Conservation (phyloP, 2,888 invertebrate species). For the Bimastos eiseni region DNA sequence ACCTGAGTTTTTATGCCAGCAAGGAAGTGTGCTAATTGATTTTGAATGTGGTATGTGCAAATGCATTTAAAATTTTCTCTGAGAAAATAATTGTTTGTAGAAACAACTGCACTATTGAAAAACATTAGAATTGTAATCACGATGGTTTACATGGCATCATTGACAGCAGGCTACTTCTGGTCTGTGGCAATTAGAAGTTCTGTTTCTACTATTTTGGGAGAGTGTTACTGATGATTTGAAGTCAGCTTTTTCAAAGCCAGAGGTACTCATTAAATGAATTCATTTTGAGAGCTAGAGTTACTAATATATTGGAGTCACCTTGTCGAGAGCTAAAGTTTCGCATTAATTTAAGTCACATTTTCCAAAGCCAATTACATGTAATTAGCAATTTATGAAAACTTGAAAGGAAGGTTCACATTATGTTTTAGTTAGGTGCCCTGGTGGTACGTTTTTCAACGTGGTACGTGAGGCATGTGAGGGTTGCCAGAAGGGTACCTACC, state of each 20-base stretch:
- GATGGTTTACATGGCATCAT: too few relatives aligned
- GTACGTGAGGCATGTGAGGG: constrained; percentile 66
- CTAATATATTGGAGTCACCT: background rate
- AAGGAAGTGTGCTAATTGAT: constrained; percentile 67
- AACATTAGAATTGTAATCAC: background rate
- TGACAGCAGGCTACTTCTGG: background rate
- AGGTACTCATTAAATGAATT: too few relatives aligned
- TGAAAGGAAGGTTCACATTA: background rate
- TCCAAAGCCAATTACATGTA: background rate
- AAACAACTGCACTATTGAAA: background rate
- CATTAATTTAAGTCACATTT: background rate
- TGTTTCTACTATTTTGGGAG: too few relatives aligned
- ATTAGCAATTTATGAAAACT: background rate
- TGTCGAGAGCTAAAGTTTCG: background rate
- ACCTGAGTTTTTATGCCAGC: constrained; percentile 63
- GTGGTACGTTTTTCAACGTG: constrained; percentile 70
- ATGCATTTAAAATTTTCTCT: background rate
- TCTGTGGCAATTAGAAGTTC: background rate
- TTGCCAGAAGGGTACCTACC: constrained; percentile 70
- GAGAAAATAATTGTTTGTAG: background rate
- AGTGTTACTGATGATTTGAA: too few relatives aligned
- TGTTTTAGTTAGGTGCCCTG: constrained; percentile 69
- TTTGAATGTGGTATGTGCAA: constrained; percentile 67
- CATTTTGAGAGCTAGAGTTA: background rate
- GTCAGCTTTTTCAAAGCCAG: too few relatives aligned